Conservation (phyloP, 2,797 vertebrate genomes). For the Eulemur coronatus region DNA sequence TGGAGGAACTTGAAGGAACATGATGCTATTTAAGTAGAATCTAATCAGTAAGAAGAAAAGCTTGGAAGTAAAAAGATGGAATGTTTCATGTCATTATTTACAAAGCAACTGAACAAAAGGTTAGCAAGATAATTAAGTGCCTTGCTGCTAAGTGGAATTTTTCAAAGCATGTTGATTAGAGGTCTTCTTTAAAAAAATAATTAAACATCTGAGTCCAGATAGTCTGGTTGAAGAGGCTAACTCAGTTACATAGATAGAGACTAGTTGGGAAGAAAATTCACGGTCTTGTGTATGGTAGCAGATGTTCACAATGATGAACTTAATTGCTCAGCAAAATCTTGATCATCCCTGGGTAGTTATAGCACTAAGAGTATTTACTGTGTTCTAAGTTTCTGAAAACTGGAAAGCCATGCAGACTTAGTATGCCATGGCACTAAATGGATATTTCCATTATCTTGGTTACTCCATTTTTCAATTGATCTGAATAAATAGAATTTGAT, state of each 20-base stretch:
- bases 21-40: conserved; percentile 71
- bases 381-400: conserved; percentile 24
- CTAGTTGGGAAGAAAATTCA: conserved; percentile 46
- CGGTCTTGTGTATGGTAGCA: conserved; percentile 14
- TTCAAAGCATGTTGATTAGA: conserved; percentile 74
- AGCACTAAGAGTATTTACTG: conserved; percentile 1
- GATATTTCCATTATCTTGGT: conserved; percentile 49
- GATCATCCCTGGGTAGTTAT: conserved; percentile 9
- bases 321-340: conserved; percentile 38
- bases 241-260: conserved; percentile 52
- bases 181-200: conserved; percentile 50
- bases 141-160: conserved; percentile 75
- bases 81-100: conserved; percentile 76
- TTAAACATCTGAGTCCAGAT: conserved; percentile 45
- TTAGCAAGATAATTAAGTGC: conserved; percentile 77
- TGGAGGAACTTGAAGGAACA: conserved; percentile 63
- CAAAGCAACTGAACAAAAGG: conserved; percentile 77
- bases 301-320: not conserved
- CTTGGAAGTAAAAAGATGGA: conserved; percentile 62
- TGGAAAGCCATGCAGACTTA: conserved; percentile 31
- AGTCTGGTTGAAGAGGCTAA: conserved; percentile 72
- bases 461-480: conserved; percentile 47
- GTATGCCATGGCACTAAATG: conserved; percentile 31
- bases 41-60: conserved; percentile 47
- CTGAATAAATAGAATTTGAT: conserved; percentile 40